phyloP scores from a whole-genome alignment of 2,797 vertebrate species.

The Macroramphosus scolopax region DNA sequence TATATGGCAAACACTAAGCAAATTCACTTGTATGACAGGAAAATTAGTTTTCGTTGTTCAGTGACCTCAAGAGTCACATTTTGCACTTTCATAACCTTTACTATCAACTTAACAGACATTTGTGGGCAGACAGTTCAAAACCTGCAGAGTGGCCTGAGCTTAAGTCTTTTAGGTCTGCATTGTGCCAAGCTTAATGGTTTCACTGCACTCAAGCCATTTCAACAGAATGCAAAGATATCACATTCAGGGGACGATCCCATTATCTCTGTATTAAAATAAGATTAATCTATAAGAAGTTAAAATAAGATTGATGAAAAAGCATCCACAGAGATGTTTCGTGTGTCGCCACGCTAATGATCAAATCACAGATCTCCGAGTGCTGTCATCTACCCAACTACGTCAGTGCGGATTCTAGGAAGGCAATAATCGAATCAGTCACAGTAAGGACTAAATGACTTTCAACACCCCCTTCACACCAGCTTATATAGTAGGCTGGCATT shows the following conservation, averaged over 20 bases:
- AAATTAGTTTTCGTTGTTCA: not conserved
- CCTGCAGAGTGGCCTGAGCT: not conserved
- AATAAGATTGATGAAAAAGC: too few species aligned
- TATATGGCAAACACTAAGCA: not conserved
- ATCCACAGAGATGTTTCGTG: slow-evolving; percentile 7
- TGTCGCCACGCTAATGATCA: slow-evolving; percentile 7
- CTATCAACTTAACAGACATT: too few species aligned
- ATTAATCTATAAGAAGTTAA: too few species aligned
- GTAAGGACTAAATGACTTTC: slow-evolving; percentile 42
- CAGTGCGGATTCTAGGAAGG: slow-evolving; percentile 34
- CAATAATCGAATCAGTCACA: slow-evolving; percentile 43
- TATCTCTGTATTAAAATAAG: too few species aligned
- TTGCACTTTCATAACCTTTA: not conserved
- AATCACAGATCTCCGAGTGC: slow-evolving; percentile 2
- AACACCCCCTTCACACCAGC: slow-evolving; percentile 13
- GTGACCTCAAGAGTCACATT: not conserved
- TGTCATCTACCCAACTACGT: slow-evolving; percentile 14
- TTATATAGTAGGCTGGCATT: slow-evolving; percentile 41
- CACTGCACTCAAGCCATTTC: not conserved
- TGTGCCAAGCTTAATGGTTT: not conserved
- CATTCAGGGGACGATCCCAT: too few species aligned
- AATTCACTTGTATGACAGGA: too few species aligned
- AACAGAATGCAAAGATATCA: too few species aligned
- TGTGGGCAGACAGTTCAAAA: too few species aligned
- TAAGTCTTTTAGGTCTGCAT: not conserved